Conservation (phyloP, 1,140 invertebrate species). For the Callitettix versicolor region DNA sequence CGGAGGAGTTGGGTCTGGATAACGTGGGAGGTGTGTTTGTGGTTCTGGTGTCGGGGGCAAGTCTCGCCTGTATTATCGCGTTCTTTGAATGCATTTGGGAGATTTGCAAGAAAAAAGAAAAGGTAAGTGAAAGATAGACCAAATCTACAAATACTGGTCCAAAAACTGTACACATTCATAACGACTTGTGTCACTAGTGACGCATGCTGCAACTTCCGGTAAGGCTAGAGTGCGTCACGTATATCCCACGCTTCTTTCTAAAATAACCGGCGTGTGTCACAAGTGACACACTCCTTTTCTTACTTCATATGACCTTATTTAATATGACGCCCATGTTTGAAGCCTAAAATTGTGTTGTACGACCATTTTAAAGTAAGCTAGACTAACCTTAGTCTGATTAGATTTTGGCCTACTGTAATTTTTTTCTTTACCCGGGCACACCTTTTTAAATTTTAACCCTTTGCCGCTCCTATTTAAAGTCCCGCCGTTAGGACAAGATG, state of each 20-base stretch:
- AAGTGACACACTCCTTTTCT: no score
- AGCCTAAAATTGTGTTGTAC: no score
- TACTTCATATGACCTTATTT: no score
- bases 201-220: no score
- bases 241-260: background rate
- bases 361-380: no score
- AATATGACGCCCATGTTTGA: no score
- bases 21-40: conserved; percentile 88
- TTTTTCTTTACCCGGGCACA: background rate
- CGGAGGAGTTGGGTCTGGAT: conserved; percentile 54
- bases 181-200: no score
- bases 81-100: conserved; percentile 21
- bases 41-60: conserved; percentile 42
- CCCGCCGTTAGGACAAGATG: no score
- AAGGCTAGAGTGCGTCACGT: background rate
- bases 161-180: background rate
- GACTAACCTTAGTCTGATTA: no score
- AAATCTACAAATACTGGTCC: background rate
- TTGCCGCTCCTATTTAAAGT: no score
- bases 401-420: no score
- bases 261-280: no score
- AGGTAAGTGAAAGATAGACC: conserved; percentile 26
- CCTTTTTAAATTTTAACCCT: background rate
- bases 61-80: conserved; percentile 28
- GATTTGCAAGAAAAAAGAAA: conserved; percentile 33